Evolutionary conservation across 2,797 vertebrate genomes (phyloP).

Genomic region (Gymnoscopelus braueri): DNA sequence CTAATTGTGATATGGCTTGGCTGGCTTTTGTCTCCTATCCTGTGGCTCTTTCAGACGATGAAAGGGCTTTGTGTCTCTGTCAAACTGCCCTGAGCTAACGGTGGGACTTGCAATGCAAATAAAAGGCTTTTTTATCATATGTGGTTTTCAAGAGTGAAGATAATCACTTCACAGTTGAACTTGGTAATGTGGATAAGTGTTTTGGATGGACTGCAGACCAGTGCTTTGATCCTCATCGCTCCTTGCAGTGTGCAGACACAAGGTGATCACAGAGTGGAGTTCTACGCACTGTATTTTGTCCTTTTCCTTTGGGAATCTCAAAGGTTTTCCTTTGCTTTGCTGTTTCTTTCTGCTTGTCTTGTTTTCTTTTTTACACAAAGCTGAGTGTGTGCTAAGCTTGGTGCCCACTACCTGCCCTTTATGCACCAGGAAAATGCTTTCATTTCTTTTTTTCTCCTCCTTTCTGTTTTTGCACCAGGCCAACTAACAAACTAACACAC

Average conservation of each 20-base stretch:
- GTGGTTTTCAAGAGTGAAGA: conserved; percentile 46
- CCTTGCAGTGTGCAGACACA: conserved; percentile 85
- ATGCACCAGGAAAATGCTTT: conserved; percentile 43
- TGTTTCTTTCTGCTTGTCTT: conserved; percentile 73
- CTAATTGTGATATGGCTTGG: conserved; percentile 66
- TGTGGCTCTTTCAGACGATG: conserved; percentile 80
- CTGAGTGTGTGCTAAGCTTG: conserved; percentile 74
- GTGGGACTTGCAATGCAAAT: conserved; percentile 68
- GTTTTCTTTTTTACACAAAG: conserved; percentile 71
- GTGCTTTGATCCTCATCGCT: conserved; percentile 70
- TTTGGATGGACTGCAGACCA: conserved; percentile 41
- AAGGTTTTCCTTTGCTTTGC: conserved; percentile 62
- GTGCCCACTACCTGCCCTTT: conserved; percentile 65
- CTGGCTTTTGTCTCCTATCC: conserved; percentile 70
- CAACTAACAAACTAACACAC: conserved; percentile 63
- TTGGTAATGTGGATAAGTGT: conserved; percentile 27
- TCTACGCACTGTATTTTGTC: conserved; percentile 50
- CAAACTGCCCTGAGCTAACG: conserved; percentile 79
- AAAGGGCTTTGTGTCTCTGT: conserved; percentile 85
- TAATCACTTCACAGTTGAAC: conserved; percentile 41
- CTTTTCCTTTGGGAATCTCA: conserved; percentile 67
- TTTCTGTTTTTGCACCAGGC: conserved; percentile 57
- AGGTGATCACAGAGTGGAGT: conserved; percentile 72
- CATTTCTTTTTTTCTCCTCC: conserved; percentile 22
- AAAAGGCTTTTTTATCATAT: conserved; percentile 42